Base-by-base conservation (phyloP, 2,888 invertebrate genomes). In the Cataglyphis rosenhaueri region DNA sequence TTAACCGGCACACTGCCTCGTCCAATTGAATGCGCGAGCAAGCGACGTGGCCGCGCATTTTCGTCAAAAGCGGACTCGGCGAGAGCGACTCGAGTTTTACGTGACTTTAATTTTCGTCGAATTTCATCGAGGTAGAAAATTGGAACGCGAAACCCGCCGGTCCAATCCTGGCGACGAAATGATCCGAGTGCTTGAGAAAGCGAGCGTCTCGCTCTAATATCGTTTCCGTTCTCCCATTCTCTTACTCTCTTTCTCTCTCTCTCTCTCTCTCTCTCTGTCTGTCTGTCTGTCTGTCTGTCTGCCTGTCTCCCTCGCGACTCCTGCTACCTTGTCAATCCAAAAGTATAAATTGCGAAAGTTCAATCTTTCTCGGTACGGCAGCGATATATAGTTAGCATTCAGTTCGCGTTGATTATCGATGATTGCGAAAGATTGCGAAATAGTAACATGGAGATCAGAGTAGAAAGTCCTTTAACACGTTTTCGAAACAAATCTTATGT, bases 101-200 rank as follows among this genome's bases (percentile, higher is more conserved):
- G 78, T 79, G 78, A 79, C 78, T 79, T 79, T 79, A 70, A 79
- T 79, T 79, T 79, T 79, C 78, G 78, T 70, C 78, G 78, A 79
- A 79, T 79, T 79, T 79, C 70, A 79, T 70, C 78, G 70, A 48
- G 78, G 70, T 61, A 79, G 78, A 79, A 70, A 79, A 79, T 79
- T 70, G 78, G 70, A 79, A 79, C 59, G 59, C 59, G 70, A 70
- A 59, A 70, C 48, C 41, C 9, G 25, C n/a, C 38, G 59, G n/a
- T 29, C 6, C 57, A 12, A 41, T 41, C n/a, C n/a, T 25, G 21
- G 35, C 66, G 76, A 66, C 66, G 70, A 44, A 70, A 44, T 25
- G 70, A 79, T 59, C 61, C 59, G 44, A 79, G 70, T 59, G 70
- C 15, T 70, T 35, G 44, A 44, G 41, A 29, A 12, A 65, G 55